Evolutionary conservation across 2,113 vertebrate species (phyloP).

Genomic region (Terrapene triunguis): DNA sequence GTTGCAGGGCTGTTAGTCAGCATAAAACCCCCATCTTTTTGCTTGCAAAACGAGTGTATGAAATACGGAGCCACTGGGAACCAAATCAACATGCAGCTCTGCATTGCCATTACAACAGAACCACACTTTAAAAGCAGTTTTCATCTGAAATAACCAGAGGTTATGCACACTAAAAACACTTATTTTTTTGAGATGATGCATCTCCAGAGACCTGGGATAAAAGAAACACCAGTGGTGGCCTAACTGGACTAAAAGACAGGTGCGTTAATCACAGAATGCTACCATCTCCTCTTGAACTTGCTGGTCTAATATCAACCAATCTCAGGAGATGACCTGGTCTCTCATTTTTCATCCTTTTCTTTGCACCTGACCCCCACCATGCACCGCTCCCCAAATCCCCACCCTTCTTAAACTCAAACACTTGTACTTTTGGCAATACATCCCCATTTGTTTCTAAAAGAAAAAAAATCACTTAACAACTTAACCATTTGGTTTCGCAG

Average conservation of each 20-base stretch:
- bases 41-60: constrained; percentile 32
- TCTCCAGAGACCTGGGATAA: neutral
- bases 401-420: neutral
- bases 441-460: accelerated
- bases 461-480: neutral
- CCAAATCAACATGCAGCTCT: constrained; percentile 17
- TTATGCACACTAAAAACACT: neutral
- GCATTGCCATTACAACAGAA: neutral
- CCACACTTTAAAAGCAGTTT: neutral
- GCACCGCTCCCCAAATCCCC: neutral
- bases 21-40: constrained; percentile 2
- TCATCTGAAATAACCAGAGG: neutral
- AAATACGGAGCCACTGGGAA: neutral
- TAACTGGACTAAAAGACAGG: neutral
- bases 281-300: neutral
- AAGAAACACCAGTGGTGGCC: neutral
- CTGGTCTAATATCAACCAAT: neutral
- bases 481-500: neutral
- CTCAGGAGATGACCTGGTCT: neutral
- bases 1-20: constrained; percentile 45
- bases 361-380: neutral
- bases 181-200: neutral
- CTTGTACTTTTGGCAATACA: neutral
- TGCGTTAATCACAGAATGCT: constrained; percentile 1
- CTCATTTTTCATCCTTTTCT: constrained; percentile 10